Conservation (phyloP, 2,888 invertebrate species). For the Pseudanteris insignis region DNA sequence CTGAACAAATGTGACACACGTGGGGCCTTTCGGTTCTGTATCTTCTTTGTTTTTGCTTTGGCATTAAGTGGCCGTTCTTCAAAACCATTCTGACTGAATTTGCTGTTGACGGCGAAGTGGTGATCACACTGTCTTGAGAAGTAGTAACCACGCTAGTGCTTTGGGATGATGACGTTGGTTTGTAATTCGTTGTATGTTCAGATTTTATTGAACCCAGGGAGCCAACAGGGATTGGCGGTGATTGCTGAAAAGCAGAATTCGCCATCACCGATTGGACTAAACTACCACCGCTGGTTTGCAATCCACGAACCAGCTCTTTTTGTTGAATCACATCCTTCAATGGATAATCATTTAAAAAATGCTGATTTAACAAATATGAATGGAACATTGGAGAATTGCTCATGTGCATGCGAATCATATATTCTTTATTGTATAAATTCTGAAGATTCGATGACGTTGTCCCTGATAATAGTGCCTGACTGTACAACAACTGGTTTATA, state of each 20-base stretch:
- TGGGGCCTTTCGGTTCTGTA: constrained; percentile 92
- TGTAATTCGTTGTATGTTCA: constrained; percentile 47
- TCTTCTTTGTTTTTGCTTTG: constrained; percentile 89
- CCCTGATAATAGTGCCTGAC: constrained; percentile 67
- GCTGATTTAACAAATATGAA: constrained; percentile 73
- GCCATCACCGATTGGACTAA: constrained; percentile 66
- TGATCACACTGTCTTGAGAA: constrained; percentile 51
- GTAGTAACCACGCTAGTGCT: constrained; percentile 21
- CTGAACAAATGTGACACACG: constrained; percentile 89
- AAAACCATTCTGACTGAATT: constrained; percentile 88
- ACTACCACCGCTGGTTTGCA: constrained; percentile 77
- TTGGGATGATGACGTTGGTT: constrained; percentile 37
- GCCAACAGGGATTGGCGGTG: constrained; percentile 21
- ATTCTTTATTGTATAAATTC: constrained; percentile 55
- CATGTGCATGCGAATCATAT: constrained; percentile 58
- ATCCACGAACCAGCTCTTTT: constrained; percentile 72
- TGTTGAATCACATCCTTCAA: constrained; percentile 74
- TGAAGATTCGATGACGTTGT: constrained; percentile 53
- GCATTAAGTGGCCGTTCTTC: constrained; percentile 89
- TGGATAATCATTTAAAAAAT: constrained; percentile 72
- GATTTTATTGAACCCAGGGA: constrained; percentile 9
- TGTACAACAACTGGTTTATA: constrained; percentile 69
- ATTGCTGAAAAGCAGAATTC: constrained; percentile 44
- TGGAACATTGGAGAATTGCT: constrained; percentile 68
- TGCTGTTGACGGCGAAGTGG: constrained; percentile 64